Evolutionary conservation across 2,888 invertebrate genomes (phyloP).

Genomic region (Cheilosia pagana): DNA sequence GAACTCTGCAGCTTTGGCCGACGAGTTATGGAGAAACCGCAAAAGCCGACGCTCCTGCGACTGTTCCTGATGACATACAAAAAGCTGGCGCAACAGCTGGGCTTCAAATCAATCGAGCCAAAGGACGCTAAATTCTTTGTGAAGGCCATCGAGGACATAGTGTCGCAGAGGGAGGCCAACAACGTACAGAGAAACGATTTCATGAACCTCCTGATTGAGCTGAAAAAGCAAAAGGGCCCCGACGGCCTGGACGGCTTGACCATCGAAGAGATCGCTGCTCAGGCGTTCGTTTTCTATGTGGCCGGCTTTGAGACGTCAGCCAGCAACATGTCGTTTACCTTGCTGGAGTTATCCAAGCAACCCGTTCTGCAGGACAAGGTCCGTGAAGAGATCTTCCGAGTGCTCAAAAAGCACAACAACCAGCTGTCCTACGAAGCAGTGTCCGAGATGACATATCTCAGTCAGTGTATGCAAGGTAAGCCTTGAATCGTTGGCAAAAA

Average conservation of each 20-base stretch:
- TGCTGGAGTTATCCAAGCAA: conserved; percentile 84
- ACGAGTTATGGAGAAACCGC: conserved; percentile 63
- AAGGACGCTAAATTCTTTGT: conserved; percentile 75
- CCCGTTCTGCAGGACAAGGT: conserved; percentile 83
- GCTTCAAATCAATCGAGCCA: not conserved
- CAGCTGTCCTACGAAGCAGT: conserved; percentile 84
- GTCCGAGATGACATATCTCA: conserved; percentile 84
- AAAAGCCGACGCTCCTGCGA: conserved; percentile 76
- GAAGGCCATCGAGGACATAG: conserved; percentile 77
- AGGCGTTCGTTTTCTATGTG: conserved; percentile 85
- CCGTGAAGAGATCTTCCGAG: conserved; percentile 82
- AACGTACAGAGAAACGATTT: conserved; percentile 79
- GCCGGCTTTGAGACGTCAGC: conserved; percentile 85
- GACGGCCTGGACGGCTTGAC: conserved; percentile 78
- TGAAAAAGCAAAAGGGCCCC: conserved; percentile 75
- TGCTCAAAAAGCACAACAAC: conserved; percentile 81
- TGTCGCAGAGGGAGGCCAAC: conserved; percentile 76
- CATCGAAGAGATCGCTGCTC: conserved; percentile 84
- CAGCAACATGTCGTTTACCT: conserved; percentile 83
- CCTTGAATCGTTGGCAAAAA: not conserved
- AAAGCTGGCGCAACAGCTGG: conserved; percentile 34
- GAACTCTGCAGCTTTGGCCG: conserved; percentile 80
- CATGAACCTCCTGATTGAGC: conserved; percentile 78
- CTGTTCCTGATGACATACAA: conserved; percentile 76
- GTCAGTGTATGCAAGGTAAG: conserved; percentile 83